These are phyloP conservation scores for Artemisiospiza belli DNA, from an alignment of 2,113 vertebrate genomes.

Conservation along the genomic window DNA sequence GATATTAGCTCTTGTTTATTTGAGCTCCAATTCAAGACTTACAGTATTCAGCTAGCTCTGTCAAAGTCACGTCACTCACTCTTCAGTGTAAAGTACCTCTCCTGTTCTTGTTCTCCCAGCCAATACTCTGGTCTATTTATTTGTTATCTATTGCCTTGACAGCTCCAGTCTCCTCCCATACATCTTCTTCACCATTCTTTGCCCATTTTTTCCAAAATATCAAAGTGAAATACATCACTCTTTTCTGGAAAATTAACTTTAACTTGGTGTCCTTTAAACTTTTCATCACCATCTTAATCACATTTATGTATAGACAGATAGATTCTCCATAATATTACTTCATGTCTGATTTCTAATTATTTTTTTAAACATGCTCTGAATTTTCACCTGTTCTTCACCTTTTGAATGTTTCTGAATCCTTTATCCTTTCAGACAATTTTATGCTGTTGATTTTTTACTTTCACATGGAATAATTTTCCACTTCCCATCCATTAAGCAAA, in stretches of 20 bases:
- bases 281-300: neutral
- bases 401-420: neutral
- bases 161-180: neutral
- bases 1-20: neutral
- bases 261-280: neutral
- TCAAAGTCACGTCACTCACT: slow-evolving; percentile 3
- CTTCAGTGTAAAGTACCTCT: neutral
- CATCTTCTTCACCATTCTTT: neutral
- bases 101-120: neutral
- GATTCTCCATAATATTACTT: neutral
- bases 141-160: neutral
- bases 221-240: neutral
- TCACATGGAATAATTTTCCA: neutral
- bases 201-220: neutral
- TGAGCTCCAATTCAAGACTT: neutral
- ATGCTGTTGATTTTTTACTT: neutral
- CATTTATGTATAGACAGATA: neutral
- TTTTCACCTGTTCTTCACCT: neutral
- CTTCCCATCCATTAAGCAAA: neutral
- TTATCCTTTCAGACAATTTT: neutral
- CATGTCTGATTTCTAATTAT: neutral
- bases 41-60: neutral
- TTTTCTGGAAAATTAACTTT: neutral
- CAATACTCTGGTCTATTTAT: neutral
- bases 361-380: neutral